Base-by-base conservation (phyloP, 2,888 invertebrate species). In the Autographa pulchrina region DNA sequence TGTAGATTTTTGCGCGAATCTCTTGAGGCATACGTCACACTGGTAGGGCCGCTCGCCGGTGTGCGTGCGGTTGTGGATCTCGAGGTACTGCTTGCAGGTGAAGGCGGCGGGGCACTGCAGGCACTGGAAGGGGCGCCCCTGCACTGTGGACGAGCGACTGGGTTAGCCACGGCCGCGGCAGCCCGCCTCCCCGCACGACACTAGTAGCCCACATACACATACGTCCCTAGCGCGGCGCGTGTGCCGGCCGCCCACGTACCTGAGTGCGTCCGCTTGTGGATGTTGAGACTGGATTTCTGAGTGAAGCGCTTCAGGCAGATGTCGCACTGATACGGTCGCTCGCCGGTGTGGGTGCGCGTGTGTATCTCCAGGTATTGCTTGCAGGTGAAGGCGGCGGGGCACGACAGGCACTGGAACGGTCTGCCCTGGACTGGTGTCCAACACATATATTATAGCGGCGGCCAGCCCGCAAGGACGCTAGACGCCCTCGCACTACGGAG, bases 1-100 rank as follows among this genome's bases (percentile, higher is more conserved):
- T 86, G 98, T 98, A 84, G 97, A 97, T 92, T 98, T 98, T 95
- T 98, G 98, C 84, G 98, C 97, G 95, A 98, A 98, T 90, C 97
- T 96, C 94, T 98, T 98, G 91, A 97, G 96, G 91, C 98, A 98
- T 78, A 97, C 96, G 91, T 97, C 97, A 92, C 98, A 98, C 92
- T 97, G 96, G 92, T 96, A 96, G 80, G 96, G 96, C 69, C 96
- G 93, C 90, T 96, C 96, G 85, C 96, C 96, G 80, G 96, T 96
- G 92, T 96, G 96, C 87, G 96, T 96, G 89, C 96, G 95, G 90
- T 95, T 96, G 92, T 96, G 96, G 70, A 96, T 96, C 92, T 96
- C 96, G 83, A 96, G 92, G 89, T 96, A 96, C 92, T 96, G 96
- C 93, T 96, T 96, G 93, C 96, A 96, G 79, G 96, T 96, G 93